These are phyloP conservation scores for Diogma glabrata DNA, from an alignment of 2,888 invertebrate genomes.

Conservation along the genomic window DNA sequence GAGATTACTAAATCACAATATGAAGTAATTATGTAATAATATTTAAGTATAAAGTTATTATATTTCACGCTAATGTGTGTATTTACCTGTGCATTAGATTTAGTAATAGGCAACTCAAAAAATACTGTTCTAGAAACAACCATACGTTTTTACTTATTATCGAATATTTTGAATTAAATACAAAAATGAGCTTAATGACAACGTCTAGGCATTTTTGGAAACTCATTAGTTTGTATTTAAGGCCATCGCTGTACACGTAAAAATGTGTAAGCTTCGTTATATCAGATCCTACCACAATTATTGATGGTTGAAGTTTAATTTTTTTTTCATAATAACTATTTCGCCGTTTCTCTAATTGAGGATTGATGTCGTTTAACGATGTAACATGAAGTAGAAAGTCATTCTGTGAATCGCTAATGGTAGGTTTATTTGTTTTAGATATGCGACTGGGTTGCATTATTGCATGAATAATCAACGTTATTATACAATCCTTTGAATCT, in stretches of 20 bases:
- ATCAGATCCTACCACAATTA: not conserved
- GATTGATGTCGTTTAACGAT: not conserved
- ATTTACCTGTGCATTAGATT: not conserved
- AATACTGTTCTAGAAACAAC: not conserved
- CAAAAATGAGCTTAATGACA: not conserved
- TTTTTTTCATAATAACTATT: not conserved
- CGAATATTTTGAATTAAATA: constrained; percentile 1
- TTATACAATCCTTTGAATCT: not conserved
- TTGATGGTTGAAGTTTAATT: not conserved
- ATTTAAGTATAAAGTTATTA: too few species aligned
- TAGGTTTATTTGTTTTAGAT: not conserved
- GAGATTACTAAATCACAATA: too few species aligned
- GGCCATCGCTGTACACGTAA: not conserved
- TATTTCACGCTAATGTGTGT: too few species aligned
- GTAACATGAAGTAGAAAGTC: not conserved
- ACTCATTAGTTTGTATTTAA: not conserved
- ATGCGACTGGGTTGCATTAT: not conserved
- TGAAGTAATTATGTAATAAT: too few species aligned
- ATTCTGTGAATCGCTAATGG: not conserved
- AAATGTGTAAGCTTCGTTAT: not conserved
- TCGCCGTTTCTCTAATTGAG: not conserved
- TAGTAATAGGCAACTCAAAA: not conserved
- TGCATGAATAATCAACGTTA: not conserved
- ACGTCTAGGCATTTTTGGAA: not conserved
- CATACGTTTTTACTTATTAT: not conserved